Percentiles rank a stretch among this genome's conserved stretches.
Conservation (phyloP, 2,113 vertebrate genomes). For the Pluvianellus socialis region DNA sequence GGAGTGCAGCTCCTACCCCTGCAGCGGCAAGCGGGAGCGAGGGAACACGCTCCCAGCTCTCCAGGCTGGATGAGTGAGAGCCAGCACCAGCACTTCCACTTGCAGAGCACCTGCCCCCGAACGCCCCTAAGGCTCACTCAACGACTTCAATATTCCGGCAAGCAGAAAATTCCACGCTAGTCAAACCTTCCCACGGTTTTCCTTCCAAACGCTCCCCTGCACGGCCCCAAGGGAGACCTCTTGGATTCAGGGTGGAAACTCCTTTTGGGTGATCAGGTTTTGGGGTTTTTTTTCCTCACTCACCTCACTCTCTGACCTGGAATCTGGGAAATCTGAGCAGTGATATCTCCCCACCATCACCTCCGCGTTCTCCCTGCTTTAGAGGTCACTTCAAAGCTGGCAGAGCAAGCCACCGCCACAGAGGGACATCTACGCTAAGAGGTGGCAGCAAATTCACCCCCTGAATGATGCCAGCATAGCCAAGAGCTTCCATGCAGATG, state of each 20-base stretch:
- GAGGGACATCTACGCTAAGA: not conserved
- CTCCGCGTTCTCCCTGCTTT: not conserved
- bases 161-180: not conserved
- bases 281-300: not conserved
- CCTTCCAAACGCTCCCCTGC: not conserved
- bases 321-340: not conserved
- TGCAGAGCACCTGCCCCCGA: not conserved
- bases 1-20: not conserved
- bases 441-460: not conserved
- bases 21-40: not conserved
- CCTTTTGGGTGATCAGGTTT: not conserved
- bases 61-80: not conserved
- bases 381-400: not conserved
- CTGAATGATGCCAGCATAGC: not conserved
- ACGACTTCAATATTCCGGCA: not conserved
- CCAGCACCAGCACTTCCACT: not conserved
- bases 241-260: not conserved
- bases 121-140: not conserved
- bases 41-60: accelerated
- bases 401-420: not conserved
- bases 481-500: not conserved
- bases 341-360: too few species aligned
- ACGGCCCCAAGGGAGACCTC: not conserved
- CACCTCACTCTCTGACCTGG: not conserved
- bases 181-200: not conserved